phyloP scores from a whole-genome alignment of 2,113 vertebrate genomes.

The Equus quagga region DNA sequence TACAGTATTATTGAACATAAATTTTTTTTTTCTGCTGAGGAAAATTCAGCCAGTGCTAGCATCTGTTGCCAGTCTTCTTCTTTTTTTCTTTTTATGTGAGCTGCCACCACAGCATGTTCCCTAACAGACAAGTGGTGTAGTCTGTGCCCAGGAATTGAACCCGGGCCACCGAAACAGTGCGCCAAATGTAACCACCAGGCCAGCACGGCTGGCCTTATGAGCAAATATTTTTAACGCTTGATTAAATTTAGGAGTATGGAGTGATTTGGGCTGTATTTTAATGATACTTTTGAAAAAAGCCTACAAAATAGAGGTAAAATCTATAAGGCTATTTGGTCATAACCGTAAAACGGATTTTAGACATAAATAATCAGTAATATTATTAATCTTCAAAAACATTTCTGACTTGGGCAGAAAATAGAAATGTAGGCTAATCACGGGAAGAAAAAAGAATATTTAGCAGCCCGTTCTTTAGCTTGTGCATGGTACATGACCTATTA shows the following conservation, averaged over 20 bases:
- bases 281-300: not conserved
- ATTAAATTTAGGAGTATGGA: not conserved
- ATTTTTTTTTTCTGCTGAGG: not conserved
- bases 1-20: not conserved
- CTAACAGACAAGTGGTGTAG: too few relatives aligned
- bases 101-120: too few relatives aligned
- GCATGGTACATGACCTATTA: not conserved
- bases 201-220: too few relatives aligned
- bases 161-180: too few relatives aligned
- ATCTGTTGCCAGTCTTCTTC: too few relatives aligned
- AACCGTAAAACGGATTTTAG: not conserved
- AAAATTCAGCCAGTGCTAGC: too few relatives aligned
- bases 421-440: not conserved
- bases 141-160: too few relatives aligned
- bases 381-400: not conserved
- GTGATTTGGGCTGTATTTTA: not conserved
- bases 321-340: not conserved
- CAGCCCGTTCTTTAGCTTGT: not conserved
- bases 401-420: not conserved
- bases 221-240: not conserved
- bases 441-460: not conserved
- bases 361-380: not conserved
- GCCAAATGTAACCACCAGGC: too few relatives aligned
- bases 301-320: not conserved
- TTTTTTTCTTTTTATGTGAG: too few relatives aligned